Percentiles rank a stretch among this genome's conserved stretches.
phyloP scores from a whole-genome alignment of 2,797 vertebrate species.

The Pyrocephalus nanus region DNA sequence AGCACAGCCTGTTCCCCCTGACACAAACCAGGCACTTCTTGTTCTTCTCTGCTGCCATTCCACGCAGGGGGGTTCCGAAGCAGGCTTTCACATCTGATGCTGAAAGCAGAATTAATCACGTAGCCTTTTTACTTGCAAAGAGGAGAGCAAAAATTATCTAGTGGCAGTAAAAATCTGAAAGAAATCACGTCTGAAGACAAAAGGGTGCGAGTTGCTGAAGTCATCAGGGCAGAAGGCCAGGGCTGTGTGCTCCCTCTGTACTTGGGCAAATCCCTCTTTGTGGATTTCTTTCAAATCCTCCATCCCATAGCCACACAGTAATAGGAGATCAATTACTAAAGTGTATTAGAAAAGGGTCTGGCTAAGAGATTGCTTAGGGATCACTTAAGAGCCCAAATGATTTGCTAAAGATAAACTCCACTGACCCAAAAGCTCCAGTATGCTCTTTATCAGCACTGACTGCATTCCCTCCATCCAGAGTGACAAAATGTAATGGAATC shows the following conservation, averaged over 20 bases:
- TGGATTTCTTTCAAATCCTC: not conserved
- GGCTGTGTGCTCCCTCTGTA: not conserved
- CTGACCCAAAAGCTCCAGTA: not conserved
- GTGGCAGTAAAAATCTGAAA: not conserved
- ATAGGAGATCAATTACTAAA: not conserved
- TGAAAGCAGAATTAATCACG: slow-evolving; percentile 11
- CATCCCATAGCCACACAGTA: not conserved
- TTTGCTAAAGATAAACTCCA: not conserved
- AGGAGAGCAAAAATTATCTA: not conserved
- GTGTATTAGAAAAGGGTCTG: not conserved
- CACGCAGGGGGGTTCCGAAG: not conserved
- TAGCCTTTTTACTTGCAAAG: not conserved
- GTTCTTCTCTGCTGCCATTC: not conserved
- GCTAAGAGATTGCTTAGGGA: not conserved
- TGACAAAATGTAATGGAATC: not conserved
- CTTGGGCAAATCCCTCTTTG: not conserved
- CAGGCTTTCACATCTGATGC: not conserved
- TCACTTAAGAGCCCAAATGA: not conserved
- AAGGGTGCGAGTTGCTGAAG: not conserved
- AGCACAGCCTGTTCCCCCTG: not conserved
- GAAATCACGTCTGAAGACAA: not conserved
- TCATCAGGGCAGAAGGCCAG: not conserved
- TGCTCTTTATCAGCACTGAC: not conserved
- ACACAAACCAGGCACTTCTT: not conserved
- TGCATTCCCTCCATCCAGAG: not conserved